Conservation (phyloP, 2,797 vertebrate species). For the Lacerta agilis region DNA sequence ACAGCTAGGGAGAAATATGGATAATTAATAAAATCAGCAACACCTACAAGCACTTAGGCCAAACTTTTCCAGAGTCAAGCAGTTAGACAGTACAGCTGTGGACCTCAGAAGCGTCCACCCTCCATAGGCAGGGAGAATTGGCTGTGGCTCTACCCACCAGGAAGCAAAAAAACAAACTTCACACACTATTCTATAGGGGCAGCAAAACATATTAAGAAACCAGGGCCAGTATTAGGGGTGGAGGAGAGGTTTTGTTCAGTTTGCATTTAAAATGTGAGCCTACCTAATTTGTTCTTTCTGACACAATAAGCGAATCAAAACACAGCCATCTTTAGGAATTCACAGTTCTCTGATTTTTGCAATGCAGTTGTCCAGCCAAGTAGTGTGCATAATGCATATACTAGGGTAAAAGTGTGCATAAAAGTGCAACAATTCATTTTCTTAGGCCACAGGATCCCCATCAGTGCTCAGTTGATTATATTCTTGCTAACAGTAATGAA, state of each 20-base stretch:
- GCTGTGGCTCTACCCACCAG: background rate
- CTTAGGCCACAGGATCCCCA: background rate
- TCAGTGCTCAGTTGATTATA: too few relatives aligned
- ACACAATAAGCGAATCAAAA: too few relatives aligned
- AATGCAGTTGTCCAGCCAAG: background rate
- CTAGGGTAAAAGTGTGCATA: too few relatives aligned
- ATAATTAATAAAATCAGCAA: conserved; percentile 1
- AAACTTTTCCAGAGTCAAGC: background rate
- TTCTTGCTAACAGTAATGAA: too few relatives aligned
- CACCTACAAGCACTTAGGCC: background rate
- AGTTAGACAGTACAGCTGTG: background rate
- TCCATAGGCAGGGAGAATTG: background rate
- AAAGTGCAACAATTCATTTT: too few relatives aligned
- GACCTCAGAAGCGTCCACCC: too few relatives aligned
- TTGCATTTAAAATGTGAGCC: too few relatives aligned
- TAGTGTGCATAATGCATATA: too few relatives aligned
- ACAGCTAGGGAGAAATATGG: background rate
- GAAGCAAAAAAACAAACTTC: too few relatives aligned
- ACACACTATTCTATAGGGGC: background rate
- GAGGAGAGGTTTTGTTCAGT: too few relatives aligned
- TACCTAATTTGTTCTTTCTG: too few relatives aligned
- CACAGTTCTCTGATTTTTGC: background rate
- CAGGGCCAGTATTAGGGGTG: background rate
- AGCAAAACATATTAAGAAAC: background rate
- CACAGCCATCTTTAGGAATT: too few relatives aligned